Percentiles rank a stretch among this genome's conserved stretches.
phyloP scores from a whole-genome alignment of 2,888 invertebrate genomes.

The Zaprionus bogoriensis region DNA sequence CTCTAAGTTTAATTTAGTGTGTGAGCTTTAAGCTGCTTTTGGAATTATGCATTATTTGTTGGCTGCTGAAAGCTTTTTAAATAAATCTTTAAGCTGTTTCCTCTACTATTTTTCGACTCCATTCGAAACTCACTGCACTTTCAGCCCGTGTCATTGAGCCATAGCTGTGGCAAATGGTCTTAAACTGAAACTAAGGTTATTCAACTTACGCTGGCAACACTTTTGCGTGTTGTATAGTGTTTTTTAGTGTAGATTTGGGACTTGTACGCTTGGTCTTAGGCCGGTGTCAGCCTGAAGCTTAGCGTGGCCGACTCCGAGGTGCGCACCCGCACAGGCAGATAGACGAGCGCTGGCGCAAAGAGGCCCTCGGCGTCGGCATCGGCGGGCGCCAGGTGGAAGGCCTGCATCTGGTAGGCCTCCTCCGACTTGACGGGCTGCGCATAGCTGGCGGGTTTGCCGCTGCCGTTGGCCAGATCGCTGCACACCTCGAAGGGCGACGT shows the following conservation, averaged over 20 bases:
- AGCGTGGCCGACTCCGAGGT: slow-evolving; percentile 93
- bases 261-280: too few species aligned
- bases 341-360: slow-evolving; percentile 95
- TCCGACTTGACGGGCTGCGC: slow-evolving; percentile 84
- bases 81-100: background rate
- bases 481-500: slow-evolving; percentile 69
- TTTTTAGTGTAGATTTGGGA: slow-evolving; percentile 15
- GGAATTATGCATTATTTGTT: background rate
- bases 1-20: too few species aligned
- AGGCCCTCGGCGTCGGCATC: slow-evolving; percentile 81
- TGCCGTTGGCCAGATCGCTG: slow-evolving; percentile 79
- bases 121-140: background rate
- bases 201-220: slow-evolving; percentile 71
- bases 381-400: slow-evolving; percentile 88
- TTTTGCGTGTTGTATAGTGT: slow-evolving; percentile 26
- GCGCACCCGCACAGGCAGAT: slow-evolving; percentile 95
- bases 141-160: slow-evolving; percentile 21
- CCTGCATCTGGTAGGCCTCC: slow-evolving; percentile 90
- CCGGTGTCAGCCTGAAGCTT: slow-evolving; percentile 96
- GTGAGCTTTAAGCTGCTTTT: background rate
- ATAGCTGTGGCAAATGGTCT: slow-evolving; percentile 27
- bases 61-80: background rate
- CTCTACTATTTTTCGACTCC: background rate
- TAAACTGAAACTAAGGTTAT: slow-evolving; percentile 45
- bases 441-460: slow-evolving; percentile 85